These are phyloP conservation scores for Phalera bucephala DNA, from an alignment of 2,888 invertebrate species.

Conservation along the genomic window DNA sequence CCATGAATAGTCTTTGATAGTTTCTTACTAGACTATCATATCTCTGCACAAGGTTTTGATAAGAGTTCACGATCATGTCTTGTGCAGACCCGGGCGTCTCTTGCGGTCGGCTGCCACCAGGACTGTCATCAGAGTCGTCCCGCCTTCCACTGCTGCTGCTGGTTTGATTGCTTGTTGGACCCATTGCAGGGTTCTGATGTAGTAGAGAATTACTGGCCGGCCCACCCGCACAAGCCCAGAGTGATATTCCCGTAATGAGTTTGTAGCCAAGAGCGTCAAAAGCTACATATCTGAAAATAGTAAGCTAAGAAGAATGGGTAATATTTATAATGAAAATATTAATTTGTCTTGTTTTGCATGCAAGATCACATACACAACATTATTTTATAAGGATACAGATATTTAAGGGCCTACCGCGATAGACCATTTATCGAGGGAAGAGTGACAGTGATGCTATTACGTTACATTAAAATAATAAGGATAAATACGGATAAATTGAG, in stretches of 20 bases:
- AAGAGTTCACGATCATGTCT: slow-evolving; percentile 74
- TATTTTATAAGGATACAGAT: too few relatives aligned
- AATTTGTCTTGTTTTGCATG: too few relatives aligned
- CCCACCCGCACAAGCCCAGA: slow-evolving; percentile 51
- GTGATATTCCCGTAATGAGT: slow-evolving; percentile 92
- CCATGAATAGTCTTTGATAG: slow-evolving; percentile 76
- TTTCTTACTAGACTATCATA: slow-evolving; percentile 78
- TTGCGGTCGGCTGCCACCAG: slow-evolving; percentile 39
- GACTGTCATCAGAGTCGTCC: slow-evolving; percentile 48
- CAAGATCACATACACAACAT: too few relatives aligned
- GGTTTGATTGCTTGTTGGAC: slow-evolving; percentile 43
- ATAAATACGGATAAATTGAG: background rate
- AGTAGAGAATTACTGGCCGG: slow-evolving; percentile 40
- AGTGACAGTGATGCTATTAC: too few relatives aligned
- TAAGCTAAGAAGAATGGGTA: slow-evolving; percentile 20
- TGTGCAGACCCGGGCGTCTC: slow-evolving; percentile 56
- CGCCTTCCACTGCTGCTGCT: slow-evolving; percentile 44
- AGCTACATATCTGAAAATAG: slow-evolving; percentile 87
- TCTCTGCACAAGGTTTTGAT: slow-evolving; percentile 76
- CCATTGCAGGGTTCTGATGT: slow-evolving; percentile 45
- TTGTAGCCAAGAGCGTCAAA: slow-evolving; percentile 92
- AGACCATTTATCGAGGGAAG: too few relatives aligned
- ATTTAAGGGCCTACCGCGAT: too few relatives aligned
- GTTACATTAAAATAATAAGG: background rate
- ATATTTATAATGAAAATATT: slow-evolving; percentile 1